These are phyloP conservation scores for Phoronis australis DNA, from an alignment of 2,888 invertebrate species.

Conservation along the genomic window DNA sequence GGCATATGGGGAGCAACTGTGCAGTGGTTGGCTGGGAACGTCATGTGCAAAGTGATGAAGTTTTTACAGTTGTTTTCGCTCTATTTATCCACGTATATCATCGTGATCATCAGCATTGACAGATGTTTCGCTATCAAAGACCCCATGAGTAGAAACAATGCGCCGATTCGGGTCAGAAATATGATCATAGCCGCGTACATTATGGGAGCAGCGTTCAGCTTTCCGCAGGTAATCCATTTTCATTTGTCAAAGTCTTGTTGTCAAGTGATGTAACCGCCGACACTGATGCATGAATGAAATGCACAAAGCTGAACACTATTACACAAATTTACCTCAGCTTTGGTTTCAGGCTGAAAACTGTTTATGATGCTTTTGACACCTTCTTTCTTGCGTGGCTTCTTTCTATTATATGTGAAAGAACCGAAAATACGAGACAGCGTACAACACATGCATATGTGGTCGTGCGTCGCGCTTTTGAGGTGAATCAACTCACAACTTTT, in stretches of 20 bases:
- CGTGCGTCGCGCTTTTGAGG: no score
- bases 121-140: slow-evolving; percentile 72
- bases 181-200: slow-evolving; percentile 66
- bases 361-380: no score
- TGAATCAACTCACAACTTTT: no score
- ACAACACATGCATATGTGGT: no score
- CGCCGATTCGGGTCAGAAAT: slow-evolving; percentile 61
- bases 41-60: slow-evolving; percentile 74
- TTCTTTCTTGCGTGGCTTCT: no score
- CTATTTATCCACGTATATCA: slow-evolving; percentile 75
- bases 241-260: neutral
- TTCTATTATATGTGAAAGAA: no score
- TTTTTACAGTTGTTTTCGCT: slow-evolving; percentile 74
- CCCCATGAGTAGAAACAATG: slow-evolving; percentile 58
- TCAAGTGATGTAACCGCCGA: no score
- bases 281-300: no score
- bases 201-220: slow-evolving; percentile 67
- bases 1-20: slow-evolving; percentile 76
- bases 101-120: slow-evolving; percentile 77
- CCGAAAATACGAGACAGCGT: no score
- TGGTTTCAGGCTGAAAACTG: no score
- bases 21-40: slow-evolving; percentile 73
- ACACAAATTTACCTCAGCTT: no score
- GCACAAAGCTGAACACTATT: no score
- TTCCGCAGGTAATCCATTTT: slow-evolving; percentile 71